phyloP scores from a whole-genome alignment of 2,888 invertebrate genomes.

The Boloria selene region DNA sequence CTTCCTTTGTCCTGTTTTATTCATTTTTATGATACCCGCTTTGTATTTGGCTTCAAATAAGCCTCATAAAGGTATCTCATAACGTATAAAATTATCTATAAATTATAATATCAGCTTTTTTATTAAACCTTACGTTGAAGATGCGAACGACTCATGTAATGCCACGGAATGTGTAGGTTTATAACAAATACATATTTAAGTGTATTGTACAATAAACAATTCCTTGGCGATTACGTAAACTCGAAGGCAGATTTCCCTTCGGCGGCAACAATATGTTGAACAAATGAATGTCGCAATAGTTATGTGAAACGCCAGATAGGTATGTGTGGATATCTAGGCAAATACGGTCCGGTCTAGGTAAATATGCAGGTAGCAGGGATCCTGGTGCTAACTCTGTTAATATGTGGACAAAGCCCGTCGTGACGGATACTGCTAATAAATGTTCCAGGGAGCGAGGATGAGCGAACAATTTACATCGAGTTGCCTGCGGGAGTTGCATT shows the following conservation, averaged over 20 bases:
- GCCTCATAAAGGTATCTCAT: slow-evolving; percentile 24
- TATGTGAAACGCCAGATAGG: slow-evolving; percentile 64
- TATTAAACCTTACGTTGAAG: slow-evolving; percentile 3
- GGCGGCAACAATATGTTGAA: slow-evolving; percentile 70
- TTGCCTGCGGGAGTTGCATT: slow-evolving; percentile 40
- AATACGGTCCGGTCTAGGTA: slow-evolving; percentile 66
- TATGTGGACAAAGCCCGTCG: slow-evolving; percentile 78
- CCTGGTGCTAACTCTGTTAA: slow-evolving; percentile 78
- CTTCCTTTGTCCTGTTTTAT: slow-evolving; percentile 50
- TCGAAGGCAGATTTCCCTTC: slow-evolving; percentile 68
- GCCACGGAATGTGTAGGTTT: slow-evolving; percentile 12
- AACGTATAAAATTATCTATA: slow-evolving; percentile 14
- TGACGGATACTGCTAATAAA: slow-evolving; percentile 78
- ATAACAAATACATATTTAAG: slow-evolving; percentile 41
- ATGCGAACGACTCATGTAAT: slow-evolving; percentile 7
- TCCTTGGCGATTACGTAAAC: slow-evolving; percentile 65
- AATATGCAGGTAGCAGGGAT: slow-evolving; percentile 66
- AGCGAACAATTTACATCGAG: slow-evolving; percentile 58
- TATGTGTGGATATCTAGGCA: slow-evolving; percentile 69
- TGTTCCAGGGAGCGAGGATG: slow-evolving; percentile 71
- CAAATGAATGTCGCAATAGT: slow-evolving; percentile 69
- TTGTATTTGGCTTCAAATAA: slow-evolving; percentile 16
- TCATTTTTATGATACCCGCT: slow-evolving; percentile 42
- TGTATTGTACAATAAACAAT: slow-evolving; percentile 61
- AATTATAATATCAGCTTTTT: not conserved